Evolutionary conservation across 2,888 invertebrate genomes (phyloP), one percentile per base, ranked within the genome.

Genomic region (Pollenia angustigena): DNA sequence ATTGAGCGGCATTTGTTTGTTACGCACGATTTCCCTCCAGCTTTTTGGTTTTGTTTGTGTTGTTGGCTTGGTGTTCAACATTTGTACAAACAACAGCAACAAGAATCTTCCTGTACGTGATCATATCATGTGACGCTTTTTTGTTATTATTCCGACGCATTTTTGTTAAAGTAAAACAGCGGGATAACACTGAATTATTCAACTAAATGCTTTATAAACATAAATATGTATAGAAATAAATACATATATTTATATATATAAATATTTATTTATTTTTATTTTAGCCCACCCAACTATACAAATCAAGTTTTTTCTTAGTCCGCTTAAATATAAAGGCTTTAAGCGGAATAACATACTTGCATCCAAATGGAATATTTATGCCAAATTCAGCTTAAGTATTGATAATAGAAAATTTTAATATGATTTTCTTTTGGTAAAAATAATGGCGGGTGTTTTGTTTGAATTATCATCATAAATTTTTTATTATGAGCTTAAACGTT

Each of bases 131-230:
- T 23, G 7, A 40, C 2, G 40, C 14, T 60, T n/a, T 42, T 52
- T 69, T 7, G 8, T 11, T 68, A 11, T 69, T 52, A 40, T 23
- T 50, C 40, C 40, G 48, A 14, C 18, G 44, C 11, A 40, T 40
- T 54, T 69, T 12, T 7, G 9, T n/a, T 11, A 4, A 54, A 54
- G 42, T 44, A 71, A 71, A 71, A 56, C 54, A 71, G 71, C 71
- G 56, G 71, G 71, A 71, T 42, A 71, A 23, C 44, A 71, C 12
- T 44, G 44, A 44, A 44, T 54, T 54, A 44, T 44, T 71, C 40
- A 54, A 44, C 42, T 44, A 18, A 71, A 54, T 44, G 12, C 44
- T 54, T 71, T 14, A 11, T 14, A 18, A 23, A 32, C 32, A 32
- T 14, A 8, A 3, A 14, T 14, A 58, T 32, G 6, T 32, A 32